Evolutionary conservation across 2,797 vertebrate genomes (phyloP).

Genomic region (Chelon labrosus): DNA sequence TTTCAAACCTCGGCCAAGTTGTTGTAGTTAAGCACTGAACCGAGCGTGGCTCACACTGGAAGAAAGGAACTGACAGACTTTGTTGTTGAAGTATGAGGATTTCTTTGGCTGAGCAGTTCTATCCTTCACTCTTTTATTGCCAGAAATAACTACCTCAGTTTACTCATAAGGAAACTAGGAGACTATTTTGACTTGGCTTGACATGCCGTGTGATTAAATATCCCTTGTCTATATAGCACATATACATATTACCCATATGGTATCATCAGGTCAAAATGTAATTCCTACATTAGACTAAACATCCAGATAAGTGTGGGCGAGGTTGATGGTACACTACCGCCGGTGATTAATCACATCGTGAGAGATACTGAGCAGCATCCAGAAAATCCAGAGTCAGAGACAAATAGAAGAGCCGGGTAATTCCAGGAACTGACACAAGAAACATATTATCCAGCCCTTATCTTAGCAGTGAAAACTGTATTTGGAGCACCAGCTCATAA

Average conservation of each 20-base stretch:
- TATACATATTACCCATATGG: conserved; percentile 18
- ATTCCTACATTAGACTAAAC: conserved; percentile 59
- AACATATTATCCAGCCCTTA: conserved; percentile 67
- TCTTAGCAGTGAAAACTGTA: conserved; percentile 65
- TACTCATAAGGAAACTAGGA: background rate
- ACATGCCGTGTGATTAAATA: background rate
- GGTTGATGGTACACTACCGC: conserved; percentile 24
- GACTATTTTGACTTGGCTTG: background rate
- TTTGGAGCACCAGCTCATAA: conserved; percentile 33
- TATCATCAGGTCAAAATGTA: conserved; percentile 38
- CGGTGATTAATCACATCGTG: conserved; percentile 65
- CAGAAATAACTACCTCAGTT: too few relatives aligned
- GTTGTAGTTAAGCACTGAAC: too few relatives aligned
- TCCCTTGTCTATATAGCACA: background rate
- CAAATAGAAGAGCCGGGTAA: conserved; percentile 57
- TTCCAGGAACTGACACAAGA: conserved; percentile 72
- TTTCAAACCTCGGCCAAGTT: too few relatives aligned
- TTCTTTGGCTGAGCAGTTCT: too few relatives aligned
- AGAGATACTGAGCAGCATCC: conserved; percentile 45
- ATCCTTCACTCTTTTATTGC: too few relatives aligned
- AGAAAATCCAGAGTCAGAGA: conserved; percentile 60
- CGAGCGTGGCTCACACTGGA: background rate
- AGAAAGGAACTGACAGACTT: too few relatives aligned
- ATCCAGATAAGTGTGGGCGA: conserved; percentile 46
- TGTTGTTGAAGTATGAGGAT: too few relatives aligned